Evolutionary conservation across 2,888 invertebrate species (phyloP).

Genomic region (Phytoseiulus persimilis): DNA sequence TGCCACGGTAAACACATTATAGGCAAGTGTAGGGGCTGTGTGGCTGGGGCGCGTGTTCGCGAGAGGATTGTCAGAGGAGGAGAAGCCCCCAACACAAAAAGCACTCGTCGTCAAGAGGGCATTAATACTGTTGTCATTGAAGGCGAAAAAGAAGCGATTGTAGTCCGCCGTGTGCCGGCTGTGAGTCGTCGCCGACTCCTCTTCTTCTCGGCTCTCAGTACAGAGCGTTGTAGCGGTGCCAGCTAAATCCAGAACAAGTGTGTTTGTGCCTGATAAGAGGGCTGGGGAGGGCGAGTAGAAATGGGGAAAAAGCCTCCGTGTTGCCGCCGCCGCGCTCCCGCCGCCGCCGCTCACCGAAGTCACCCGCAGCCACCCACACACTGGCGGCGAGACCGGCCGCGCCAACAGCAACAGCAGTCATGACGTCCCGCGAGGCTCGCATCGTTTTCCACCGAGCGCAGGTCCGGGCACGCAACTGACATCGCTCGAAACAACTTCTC

Average conservation of each 20-base stretch:
- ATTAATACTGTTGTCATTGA: slow-evolving; percentile 5
- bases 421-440: not conserved
- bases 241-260: slow-evolving; percentile 39
- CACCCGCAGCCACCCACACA: not conserved
- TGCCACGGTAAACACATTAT: not conserved
- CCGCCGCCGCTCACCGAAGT: not conserved
- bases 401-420: not conserved
- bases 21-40: not conserved
- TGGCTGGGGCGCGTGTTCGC: not conserved
- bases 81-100: not conserved
- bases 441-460: not conserved
- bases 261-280: slow-evolving; percentile 37
- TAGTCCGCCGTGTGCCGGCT: not conserved
- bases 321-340: not conserved
- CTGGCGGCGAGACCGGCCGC: not conserved
- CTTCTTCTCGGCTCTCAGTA: not conserved
- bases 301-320: not conserved
- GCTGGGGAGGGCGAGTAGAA: not conserved
- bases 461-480: not conserved
- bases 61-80: not conserved
- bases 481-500: not conserved
- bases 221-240: not conserved
- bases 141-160: slow-evolving; percentile 5
- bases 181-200: not conserved
- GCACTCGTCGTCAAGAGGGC: slow-evolving; percentile 5